Evolutionary conservation across 2,113 vertebrate genomes (phyloP), one percentile per base, ranked within the genome.

Genomic region (Phocoena sinus): DNA sequence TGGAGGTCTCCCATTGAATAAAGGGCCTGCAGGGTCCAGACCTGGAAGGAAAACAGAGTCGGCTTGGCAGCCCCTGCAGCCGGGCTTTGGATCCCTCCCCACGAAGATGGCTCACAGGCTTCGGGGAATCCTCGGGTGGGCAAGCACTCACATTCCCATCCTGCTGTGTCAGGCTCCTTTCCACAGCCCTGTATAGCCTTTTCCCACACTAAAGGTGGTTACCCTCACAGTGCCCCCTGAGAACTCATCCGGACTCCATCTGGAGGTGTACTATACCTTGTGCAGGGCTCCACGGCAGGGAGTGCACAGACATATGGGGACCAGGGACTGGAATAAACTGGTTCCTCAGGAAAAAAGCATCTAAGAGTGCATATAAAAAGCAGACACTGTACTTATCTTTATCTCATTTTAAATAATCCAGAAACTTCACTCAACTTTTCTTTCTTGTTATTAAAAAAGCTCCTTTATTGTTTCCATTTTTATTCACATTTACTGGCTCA

Each of bases 21-120:
- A 96, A 47, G 99, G 99, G 0, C 99, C 99, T 0, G 99, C 99
- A 0, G 99, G 99, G 97, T 99, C 99, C 2, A 99, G 98, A 62
- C 99, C 99, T 99, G 97, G 77, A 94, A 98, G 2, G 28, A 95
- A 98, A 87, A 95, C 8, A 76, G 82, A 53, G 77, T 63, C 4
- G 3, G 41, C 58, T 77, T 95, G 95, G 89, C 91, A 93, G 65
- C 58, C 70, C 79, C 31, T 56, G 56, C 13, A 25, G 47, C 62
- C 0, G 0, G 1, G 44, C 84, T 91, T 97, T 76, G 83, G 95
- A 95, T 92, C 41, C 25, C 65, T 90, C 41, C 14, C 0, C 3
- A 13, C 6, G 21, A 62, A 33, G 28, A 20, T 8, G 25, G 65
- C 58, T 92, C 65, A 5, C 62, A 44, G 47, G 84, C 84, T 63